These are phyloP conservation scores for Leptura quadrifasciata DNA, from an alignment of 2,888 invertebrate genomes.

Conservation along the genomic window DNA sequence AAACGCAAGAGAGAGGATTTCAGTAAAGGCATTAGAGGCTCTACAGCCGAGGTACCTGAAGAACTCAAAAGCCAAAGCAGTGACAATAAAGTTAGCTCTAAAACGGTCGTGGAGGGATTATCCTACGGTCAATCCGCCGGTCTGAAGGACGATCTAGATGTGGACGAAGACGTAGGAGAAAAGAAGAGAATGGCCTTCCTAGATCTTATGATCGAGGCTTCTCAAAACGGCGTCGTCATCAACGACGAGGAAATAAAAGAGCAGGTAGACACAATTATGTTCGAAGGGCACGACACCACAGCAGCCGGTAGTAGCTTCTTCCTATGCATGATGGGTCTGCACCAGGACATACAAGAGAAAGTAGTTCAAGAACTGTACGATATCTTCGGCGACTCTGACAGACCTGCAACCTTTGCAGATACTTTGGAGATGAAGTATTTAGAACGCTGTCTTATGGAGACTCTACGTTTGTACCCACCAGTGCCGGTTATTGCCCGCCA, in stretches of 20 bases:
- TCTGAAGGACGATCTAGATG: conserved; percentile 86
- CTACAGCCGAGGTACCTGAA: conserved; percentile 69
- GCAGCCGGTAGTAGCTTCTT: conserved; percentile 79
- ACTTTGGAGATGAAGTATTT: conserved; percentile 88
- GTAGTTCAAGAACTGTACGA: conserved; percentile 85
- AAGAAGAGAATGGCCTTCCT: conserved; percentile 91
- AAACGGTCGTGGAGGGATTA: conserved; percentile 78
- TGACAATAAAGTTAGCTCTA: conserved; percentile 68
- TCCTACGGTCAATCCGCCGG: conserved; percentile 78
- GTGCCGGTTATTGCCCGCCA: conserved; percentile 87
- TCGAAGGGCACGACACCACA: conserved; percentile 91
- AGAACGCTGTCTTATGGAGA: conserved; percentile 86
- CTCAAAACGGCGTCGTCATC: conserved; percentile 84
- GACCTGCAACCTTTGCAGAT: conserved; percentile 85
- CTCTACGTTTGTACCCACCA: conserved; percentile 86
- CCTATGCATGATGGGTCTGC: conserved; percentile 77
- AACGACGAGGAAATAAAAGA: conserved; percentile 89
- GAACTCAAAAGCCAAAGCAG: conserved; percentile 70
- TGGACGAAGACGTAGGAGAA: conserved; percentile 88
- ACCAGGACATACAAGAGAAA: conserved; percentile 86
- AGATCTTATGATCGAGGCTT: conserved; percentile 90
- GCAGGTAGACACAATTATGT: conserved; percentile 92
- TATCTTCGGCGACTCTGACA: conserved; percentile 86
- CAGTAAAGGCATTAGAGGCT: conserved; percentile 73
- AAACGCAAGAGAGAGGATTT: conserved; percentile 79